These are phyloP conservation scores for Syngnathus floridae DNA, from an alignment of 2,113 vertebrate species.

Conservation along the genomic window DNA sequence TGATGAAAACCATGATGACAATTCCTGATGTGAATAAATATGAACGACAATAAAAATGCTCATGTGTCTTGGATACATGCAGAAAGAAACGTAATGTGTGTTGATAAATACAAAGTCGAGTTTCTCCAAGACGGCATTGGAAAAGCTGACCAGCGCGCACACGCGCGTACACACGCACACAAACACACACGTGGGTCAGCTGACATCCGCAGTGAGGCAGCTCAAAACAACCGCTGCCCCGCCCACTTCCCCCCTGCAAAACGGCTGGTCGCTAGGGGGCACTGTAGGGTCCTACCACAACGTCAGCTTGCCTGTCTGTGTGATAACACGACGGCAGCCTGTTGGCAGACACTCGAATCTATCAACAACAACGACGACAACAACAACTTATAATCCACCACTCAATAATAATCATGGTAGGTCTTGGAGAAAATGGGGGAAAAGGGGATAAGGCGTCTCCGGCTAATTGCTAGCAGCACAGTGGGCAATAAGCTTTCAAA, in stretches of 20 bases:
- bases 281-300: slow-evolving; percentile 30
- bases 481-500: background rate
- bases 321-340: slow-evolving; percentile 11
- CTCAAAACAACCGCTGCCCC: slow-evolving; percentile 52
- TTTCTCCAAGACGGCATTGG: background rate
- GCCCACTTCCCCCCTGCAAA: slow-evolving; percentile 43
- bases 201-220: slow-evolving; percentile 64
- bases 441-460: too few relatives aligned
- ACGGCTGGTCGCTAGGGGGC: slow-evolving; percentile 60
- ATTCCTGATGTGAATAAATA: background rate
- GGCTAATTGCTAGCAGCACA: background rate
- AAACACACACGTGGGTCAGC: slow-evolving; percentile 39
- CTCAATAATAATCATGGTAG: background rate
- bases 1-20: background rate
- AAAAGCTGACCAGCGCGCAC: slow-evolving; percentile 17
- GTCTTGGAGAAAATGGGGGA: background rate
- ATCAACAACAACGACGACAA: slow-evolving; percentile 23
- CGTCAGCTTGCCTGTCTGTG: slow-evolving; percentile 15
- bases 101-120: background rate
- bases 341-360: slow-evolving; percentile 25
- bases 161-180: slow-evolving; percentile 16
- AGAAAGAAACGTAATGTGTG: background rate
- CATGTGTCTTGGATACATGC: slow-evolving; percentile 1
- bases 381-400: background rate
- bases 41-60: slow-evolving; percentile 1